Evolutionary conservation across 2,888 invertebrate genomes (phyloP).

Genomic region (Thereva nobilitata): DNA sequence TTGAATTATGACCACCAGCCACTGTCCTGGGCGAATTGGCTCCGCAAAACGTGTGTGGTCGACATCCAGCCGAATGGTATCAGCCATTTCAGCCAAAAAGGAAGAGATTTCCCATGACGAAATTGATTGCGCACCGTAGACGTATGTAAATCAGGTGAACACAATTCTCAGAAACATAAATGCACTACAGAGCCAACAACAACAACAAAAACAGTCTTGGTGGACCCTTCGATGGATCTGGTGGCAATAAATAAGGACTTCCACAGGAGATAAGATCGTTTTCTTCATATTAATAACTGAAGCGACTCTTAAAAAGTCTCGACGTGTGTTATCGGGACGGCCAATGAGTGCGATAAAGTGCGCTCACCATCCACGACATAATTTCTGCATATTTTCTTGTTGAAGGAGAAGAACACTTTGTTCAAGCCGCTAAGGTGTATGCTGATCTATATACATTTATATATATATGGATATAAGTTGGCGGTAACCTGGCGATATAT

Average conservation of each 20-base stretch:
- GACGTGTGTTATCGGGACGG: conserved; percentile 29
- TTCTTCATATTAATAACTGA: conserved; percentile 40
- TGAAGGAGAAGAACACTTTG: conserved; percentile 35
- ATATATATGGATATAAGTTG: conserved; percentile 3
- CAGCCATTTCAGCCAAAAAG: conserved; percentile 6
- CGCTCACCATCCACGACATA: conserved; percentile 20
- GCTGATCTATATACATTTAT: background rate
- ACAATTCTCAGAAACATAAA: conserved; percentile 31
- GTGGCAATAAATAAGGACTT: conserved; percentile 36
- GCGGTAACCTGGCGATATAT: conserved; percentile 5
- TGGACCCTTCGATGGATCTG: conserved; percentile 1
- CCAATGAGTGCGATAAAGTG: conserved; percentile 30
- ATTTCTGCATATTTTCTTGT: conserved; percentile 35
- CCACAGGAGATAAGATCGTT: conserved; percentile 39
- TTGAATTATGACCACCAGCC: conserved; percentile 38
- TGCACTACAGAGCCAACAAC: background rate
- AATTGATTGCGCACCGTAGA: conserved; percentile 25
- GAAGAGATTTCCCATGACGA: conserved; percentile 25
- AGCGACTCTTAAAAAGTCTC: conserved; percentile 30
- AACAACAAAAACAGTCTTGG: background rate
- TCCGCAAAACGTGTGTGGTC: conserved; percentile 33
- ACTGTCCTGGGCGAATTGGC: background rate
- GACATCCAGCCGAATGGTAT: conserved; percentile 24
- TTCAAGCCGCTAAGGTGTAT: conserved; percentile 22
- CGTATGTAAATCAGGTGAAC: conserved; percentile 38